Conservation (phyloP, 1,140 invertebrate species). For the Vanessa atalanta region DNA sequence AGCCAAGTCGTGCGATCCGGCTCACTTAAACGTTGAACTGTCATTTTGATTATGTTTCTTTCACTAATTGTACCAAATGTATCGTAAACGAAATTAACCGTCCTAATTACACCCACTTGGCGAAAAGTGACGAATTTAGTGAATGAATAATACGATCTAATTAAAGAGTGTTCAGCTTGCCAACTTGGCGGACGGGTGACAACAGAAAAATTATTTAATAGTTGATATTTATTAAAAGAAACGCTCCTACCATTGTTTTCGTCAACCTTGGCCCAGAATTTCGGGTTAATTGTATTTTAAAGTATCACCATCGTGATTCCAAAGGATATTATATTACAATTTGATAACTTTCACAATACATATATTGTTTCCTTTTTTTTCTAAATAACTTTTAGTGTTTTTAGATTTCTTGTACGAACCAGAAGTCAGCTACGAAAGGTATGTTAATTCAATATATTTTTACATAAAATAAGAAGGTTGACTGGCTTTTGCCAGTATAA, state of each 20-base stretch:
- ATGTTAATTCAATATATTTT: no score
- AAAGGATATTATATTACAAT: not conserved
- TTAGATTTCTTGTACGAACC: no score
- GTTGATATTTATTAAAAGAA: slow-evolving; percentile 29
- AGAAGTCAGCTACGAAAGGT: no score
- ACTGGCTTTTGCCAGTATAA: no score
- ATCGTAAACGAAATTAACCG: slow-evolving; percentile 23
- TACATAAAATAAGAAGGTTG: no score
- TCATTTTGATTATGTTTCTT: slow-evolving; percentile 2
- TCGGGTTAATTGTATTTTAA: slow-evolving; percentile 24
- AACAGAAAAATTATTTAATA: slow-evolving; percentile 33
- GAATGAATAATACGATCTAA: slow-evolving; percentile 33
- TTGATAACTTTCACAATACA: no score
- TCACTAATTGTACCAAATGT: slow-evolving; percentile 12
- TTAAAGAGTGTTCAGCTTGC: slow-evolving; percentile 20
- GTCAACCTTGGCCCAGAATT: slow-evolving; percentile 21
- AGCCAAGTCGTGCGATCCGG: not conserved
- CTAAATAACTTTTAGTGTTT: no score
- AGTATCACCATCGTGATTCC: slow-evolving; percentile 12
- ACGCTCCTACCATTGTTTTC: slow-evolving; percentile 20
- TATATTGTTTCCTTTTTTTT: no score
- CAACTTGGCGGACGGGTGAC: slow-evolving; percentile 32
- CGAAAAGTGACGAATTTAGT: slow-evolving; percentile 30
- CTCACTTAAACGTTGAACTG: not conserved
- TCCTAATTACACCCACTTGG: slow-evolving; percentile 17